Base-by-base conservation (phyloP, 2,888 invertebrate species). In the Cheilosia vernalis region DNA sequence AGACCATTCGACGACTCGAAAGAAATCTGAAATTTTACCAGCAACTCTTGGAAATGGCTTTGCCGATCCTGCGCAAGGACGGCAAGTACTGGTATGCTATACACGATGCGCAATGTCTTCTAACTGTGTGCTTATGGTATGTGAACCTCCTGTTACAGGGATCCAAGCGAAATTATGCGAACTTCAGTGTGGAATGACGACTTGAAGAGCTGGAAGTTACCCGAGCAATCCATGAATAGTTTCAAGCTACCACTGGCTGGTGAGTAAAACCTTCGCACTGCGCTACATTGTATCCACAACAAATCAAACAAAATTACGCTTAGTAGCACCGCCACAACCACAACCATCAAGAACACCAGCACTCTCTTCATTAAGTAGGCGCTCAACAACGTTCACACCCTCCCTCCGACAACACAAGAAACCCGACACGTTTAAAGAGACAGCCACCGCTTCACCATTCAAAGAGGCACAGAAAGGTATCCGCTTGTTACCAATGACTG, bases 101-200 rank as follows among this genome's bases (percentile, higher is more conserved):
- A 19, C 13, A 42, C 1, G 7, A 9, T 7, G 27, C 6, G 37
- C 4, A n/a, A n/a, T 9, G 17, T 51, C 9, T 17, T 15, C 24
- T 6, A 1, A 7, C 6, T 13, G 15, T 37, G 13, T 37, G 37
- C 37, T 37, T 37, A 37, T 37, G 13, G 10, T 37, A 37, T 30
- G 27, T 13, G 37, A 4, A 13, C 4, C 3, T 37, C 13, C 13
- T 37, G 15, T 33, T 74, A 74, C 69, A 94, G 95, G 90, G 95
- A 96, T 91, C 90, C 96, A 47, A 96, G 96, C 73, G 91, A 92
- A 63, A 94, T 97, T 27, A 95, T 95, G 89, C 92, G 93, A 64
- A 94, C 95, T 83, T 94, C 96, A 0, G 89, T 93, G 55, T 97
- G 96, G 96, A 95, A 95, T 89, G 96, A 96, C 79, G 96, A 96